phyloP scores from a whole-genome alignment of 2,113 vertebrate species.

The Vidua chalybeata region DNA sequence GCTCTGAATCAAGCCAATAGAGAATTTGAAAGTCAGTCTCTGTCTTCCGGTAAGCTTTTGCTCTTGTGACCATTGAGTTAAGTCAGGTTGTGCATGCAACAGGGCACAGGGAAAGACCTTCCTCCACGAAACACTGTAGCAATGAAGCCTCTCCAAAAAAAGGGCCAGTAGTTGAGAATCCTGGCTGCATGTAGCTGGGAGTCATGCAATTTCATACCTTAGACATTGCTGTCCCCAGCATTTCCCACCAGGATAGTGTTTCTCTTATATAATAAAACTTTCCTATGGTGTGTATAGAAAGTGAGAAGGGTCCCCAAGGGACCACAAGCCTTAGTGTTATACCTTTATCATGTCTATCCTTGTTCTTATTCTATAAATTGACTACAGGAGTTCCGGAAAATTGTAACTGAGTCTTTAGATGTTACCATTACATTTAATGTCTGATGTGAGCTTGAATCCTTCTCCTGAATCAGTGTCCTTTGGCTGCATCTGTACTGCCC shows the following conservation, averaged over 20 bases:
- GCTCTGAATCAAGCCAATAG: neutral
- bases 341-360: neutral
- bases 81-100: neutral
- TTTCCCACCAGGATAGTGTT: neutral
- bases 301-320: neutral
- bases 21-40: neutral
- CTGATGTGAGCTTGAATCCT: neutral
- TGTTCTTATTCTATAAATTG: neutral
- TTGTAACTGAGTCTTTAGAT: neutral
- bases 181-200: neutral
- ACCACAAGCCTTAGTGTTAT: neutral
- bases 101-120: neutral
- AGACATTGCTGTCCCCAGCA: neutral
- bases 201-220: neutral
- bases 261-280: neutral
- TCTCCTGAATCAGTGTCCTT: neutral
- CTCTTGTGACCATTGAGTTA: neutral
- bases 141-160: neutral
- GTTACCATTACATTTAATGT: neutral
- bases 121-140: neutral
- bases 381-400: neutral
- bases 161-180: neutral
- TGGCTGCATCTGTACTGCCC: neutral
- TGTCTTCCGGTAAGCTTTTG: neutral
- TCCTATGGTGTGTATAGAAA: fast-evolving